Evolutionary conservation across 2,113 vertebrate species (phyloP).

Genomic region (Pollachius pollachius): DNA sequence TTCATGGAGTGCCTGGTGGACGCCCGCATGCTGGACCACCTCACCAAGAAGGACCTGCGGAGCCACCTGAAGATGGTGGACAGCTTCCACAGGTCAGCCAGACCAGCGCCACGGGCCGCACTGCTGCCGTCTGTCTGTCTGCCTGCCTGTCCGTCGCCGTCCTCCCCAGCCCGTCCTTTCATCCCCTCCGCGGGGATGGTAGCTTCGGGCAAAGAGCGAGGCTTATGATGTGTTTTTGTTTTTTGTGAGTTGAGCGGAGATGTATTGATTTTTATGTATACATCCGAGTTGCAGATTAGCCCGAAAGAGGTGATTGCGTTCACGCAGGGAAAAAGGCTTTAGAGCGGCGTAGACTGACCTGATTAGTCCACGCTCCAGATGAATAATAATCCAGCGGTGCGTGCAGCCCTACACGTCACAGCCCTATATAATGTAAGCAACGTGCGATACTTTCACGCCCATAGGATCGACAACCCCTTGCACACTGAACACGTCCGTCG

Average conservation of each 20-base stretch:
- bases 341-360: no score
- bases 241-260: neutral
- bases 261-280: slow-evolving; percentile 3
- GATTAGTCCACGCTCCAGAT: no score
- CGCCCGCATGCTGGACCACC: slow-evolving; percentile 94
- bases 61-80: slow-evolving; percentile 98
- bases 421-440: no score
- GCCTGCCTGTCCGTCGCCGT: neutral
- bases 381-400: no score
- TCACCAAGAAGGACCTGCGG: slow-evolving; percentile 96
- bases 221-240: slow-evolving; percentile 25
- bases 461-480: no score
- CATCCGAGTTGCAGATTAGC: neutral
- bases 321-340: no score
- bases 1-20: slow-evolving; percentile 99
- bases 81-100: slow-evolving; percentile 91
- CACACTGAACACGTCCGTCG: no score
- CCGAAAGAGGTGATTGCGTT: neutral
- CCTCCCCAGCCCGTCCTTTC: slow-evolving; percentile 14
- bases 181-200: slow-evolving; percentile 21
- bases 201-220: slow-evolving; percentile 30
- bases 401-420: no score
- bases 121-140: neutral
- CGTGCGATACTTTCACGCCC: no score
- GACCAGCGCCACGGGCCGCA: neutral